phyloP scores from a whole-genome alignment of 2,797 vertebrate species.

The Anguilla megastoma region DNA sequence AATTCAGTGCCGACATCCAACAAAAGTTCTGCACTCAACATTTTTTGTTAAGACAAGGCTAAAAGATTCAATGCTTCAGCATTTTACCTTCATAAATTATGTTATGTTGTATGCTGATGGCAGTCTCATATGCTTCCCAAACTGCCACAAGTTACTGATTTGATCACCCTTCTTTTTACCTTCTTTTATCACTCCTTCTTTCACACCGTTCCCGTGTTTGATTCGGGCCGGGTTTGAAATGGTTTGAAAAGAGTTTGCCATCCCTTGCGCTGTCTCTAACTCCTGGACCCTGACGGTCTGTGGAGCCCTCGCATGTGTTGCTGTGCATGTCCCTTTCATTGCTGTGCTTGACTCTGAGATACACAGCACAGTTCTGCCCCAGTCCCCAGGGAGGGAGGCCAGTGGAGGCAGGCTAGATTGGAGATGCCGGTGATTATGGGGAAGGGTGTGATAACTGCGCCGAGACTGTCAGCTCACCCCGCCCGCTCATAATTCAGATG shows the following conservation, averaged over 20 bases:
- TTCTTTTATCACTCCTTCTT: background rate
- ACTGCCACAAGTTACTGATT: background rate
- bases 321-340: too few species aligned
- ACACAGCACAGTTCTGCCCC: background rate
- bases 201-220: background rate
- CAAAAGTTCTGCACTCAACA: background rate
- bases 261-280: background rate
- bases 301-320: background rate
- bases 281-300: background rate
- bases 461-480: background rate
- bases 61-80: background rate
- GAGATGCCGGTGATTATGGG: slow-evolving; percentile 11
- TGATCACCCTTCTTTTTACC: background rate
- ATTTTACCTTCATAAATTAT: background rate
- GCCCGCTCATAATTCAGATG: slow-evolving; percentile 22
- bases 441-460: slow-evolving; percentile 21
- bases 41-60: background rate
- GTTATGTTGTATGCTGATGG: background rate
- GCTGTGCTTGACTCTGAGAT: background rate
- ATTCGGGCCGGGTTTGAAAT: background rate
- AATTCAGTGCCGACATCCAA: background rate
- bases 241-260: background rate
- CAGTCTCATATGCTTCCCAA: background rate
- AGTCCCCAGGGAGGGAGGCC: background rate
- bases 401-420: slow-evolving; percentile 3